Conservation (phyloP, 2,888 invertebrate species). For the Nomada goodeniana region DNA sequence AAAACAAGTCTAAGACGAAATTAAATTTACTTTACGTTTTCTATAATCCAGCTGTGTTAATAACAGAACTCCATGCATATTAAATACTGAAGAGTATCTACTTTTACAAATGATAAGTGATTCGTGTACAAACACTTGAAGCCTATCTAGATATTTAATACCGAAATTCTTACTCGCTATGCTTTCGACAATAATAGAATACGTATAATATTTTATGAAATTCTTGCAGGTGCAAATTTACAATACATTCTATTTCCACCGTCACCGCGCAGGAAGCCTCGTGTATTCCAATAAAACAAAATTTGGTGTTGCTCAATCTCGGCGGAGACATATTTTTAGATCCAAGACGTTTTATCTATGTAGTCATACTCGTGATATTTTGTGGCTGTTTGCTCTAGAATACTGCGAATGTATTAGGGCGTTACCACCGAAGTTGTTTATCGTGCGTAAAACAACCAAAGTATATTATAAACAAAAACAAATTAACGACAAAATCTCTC, state of each 20-base stretch:
- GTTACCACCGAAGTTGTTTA: background rate
- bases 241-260: background rate
- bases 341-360: conserved; percentile 31
- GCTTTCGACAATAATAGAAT: too few relatives aligned
- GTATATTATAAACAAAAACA: too few relatives aligned
- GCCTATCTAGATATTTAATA: too few relatives aligned
- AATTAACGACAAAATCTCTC: too few relatives aligned
- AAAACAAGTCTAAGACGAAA: too few relatives aligned
- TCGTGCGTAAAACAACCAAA: background rate
- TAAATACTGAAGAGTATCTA: too few relatives aligned
- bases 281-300: background rate
- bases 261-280: conserved; percentile 1
- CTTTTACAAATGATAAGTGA: too few relatives aligned
- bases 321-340: conserved; percentile 24
- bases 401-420: conserved; percentile 9
- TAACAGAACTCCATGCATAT: too few relatives aligned
- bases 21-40: too few relatives aligned
- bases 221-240: background rate
- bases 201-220: too few relatives aligned
- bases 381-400: conserved; percentile 30
- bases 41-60: too few relatives aligned
- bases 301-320: conserved; percentile 27
- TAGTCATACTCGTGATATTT: conserved; percentile 8
- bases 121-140: too few relatives aligned
- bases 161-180: background rate